Evolutionary conservation across 2,113 vertebrate species (phyloP), one percentile per base, ranked within the genome.

Genomic region (Paedocypris sp.): DNA sequence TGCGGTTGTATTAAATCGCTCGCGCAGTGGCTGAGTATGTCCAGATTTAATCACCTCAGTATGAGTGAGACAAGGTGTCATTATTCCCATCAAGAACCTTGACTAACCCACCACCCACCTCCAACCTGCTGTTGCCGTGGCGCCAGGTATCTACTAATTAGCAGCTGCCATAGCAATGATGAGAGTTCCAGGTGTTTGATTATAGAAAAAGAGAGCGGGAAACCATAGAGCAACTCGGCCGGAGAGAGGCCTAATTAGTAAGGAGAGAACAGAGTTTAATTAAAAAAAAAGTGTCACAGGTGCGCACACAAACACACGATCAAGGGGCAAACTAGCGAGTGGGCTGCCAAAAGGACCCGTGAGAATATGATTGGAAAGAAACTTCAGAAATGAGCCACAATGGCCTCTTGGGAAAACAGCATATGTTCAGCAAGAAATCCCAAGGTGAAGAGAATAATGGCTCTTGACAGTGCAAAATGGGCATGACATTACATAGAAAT

Each of bases 141-240:
- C 16, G 15, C 42, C 56, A 65, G 50, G 79, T 77, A 79, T 75
- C 79, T 70, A 78, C 79, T 83, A 78, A 83, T 75, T 71, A 75
- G 56, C 67, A 68, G 68, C 31, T 68, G 75, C 74, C 72, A 73
- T 63, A 66, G 71, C 63, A 69, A 66, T 36, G 67, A 66, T 67
- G 74, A 59, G 76, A 71, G 72, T 70, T 67, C 64, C 56, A 66
- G 28, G 61, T 58, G 68, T 66, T 59, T 67, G 69, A 77, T 75
- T 75, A 69, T 62, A 74, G 47, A 57, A 25, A 57, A 41, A 60
- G 47, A 26, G 16, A 16, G 36, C 67, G 58, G 57, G 71, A 72
- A 70, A 49, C 39, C 20, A 56, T 56, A 42, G n/a, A 58, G 66
- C 56, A 19, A 60, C 54, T 50, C 46, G 66, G 48, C 69, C 63